Conservation (phyloP, 2,888 invertebrate genomes). For the Phragmatobia fuliginosa region DNA sequence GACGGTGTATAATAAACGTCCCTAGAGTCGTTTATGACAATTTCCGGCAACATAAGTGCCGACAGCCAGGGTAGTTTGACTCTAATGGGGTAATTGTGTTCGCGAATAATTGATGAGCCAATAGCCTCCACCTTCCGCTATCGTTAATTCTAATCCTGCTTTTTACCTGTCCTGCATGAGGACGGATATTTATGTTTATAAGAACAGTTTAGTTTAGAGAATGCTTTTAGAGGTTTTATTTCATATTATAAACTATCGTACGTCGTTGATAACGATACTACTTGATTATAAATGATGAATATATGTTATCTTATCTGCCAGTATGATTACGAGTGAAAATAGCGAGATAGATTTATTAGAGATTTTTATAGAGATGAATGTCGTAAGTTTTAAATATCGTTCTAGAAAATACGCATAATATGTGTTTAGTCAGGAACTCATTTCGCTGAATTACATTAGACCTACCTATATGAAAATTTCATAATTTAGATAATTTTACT, state of each 20-base stretch:
- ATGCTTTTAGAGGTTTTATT: not conserved
- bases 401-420: not conserved
- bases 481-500: too few species aligned
- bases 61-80: slow-evolving; percentile 60
- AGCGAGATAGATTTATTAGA: slow-evolving; percentile 3
- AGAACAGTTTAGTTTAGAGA: not conserved
- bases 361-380: not conserved
- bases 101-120: slow-evolving; percentile 70
- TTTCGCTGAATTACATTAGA: not conserved
- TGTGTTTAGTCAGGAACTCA: not conserved
- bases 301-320: slow-evolving; percentile 9
- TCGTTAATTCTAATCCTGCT: slow-evolving; percentile 59
- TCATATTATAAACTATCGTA: slow-evolving; percentile 7
- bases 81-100: slow-evolving; percentile 76
- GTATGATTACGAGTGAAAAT: slow-evolving; percentile 4
- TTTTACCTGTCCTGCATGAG: slow-evolving; percentile 21
- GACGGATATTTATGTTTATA: not conserved
- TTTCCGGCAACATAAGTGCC: slow-evolving; percentile 62
- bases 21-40: slow-evolving; percentile 58
- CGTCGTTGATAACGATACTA: slow-evolving; percentile 14
- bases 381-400: not conserved
- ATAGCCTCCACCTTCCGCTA: slow-evolving; percentile 66
- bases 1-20: slow-evolving; percentile 31
- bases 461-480: too few species aligned
- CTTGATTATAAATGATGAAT: slow-evolving; percentile 14